phyloP scores from a whole-genome alignment of 2,113 vertebrate genomes.

The Lanius ludovicianus region DNA sequence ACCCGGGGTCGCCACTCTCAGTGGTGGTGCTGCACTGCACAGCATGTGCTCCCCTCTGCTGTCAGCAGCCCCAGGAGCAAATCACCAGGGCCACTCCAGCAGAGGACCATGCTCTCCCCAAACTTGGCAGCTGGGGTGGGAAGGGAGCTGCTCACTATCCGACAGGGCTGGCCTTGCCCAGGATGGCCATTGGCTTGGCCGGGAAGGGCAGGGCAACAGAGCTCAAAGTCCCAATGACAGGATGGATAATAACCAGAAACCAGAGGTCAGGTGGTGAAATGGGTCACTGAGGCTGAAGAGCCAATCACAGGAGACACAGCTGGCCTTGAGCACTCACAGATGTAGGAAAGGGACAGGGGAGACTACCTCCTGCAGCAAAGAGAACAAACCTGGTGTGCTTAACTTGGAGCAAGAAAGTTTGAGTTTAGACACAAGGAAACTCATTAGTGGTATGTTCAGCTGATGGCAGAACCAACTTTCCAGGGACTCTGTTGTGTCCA shows the following conservation, averaged over 20 bases:
- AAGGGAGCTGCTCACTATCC: accelerated
- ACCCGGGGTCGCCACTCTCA: accelerated
- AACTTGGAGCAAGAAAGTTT: background rate
- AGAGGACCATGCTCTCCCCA: accelerated
- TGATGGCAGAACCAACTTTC: background rate
- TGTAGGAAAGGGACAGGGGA: accelerated
- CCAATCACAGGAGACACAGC: accelerated
- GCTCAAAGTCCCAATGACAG: accelerated
- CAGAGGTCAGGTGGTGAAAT: no score
- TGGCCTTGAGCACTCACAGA: accelerated
- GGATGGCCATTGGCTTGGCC: no score
- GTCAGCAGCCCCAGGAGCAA: background rate
- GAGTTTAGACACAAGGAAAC: background rate
- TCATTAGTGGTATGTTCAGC: background rate
- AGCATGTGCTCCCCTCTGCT: background rate
- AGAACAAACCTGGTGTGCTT: background rate
- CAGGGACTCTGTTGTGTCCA: accelerated
- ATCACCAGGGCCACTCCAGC: accelerated
- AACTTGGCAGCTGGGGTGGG: background rate
- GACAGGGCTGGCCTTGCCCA: background rate
- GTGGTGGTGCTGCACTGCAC: background rate
- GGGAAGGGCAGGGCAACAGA: background rate
- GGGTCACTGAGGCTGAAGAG: accelerated
- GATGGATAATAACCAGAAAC: background rate
- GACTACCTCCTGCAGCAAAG: background rate